Evolutionary conservation across 2,797 vertebrate genomes (phyloP), one percentile per base, ranked within the genome.

Genomic region (Morus bassanus): DNA sequence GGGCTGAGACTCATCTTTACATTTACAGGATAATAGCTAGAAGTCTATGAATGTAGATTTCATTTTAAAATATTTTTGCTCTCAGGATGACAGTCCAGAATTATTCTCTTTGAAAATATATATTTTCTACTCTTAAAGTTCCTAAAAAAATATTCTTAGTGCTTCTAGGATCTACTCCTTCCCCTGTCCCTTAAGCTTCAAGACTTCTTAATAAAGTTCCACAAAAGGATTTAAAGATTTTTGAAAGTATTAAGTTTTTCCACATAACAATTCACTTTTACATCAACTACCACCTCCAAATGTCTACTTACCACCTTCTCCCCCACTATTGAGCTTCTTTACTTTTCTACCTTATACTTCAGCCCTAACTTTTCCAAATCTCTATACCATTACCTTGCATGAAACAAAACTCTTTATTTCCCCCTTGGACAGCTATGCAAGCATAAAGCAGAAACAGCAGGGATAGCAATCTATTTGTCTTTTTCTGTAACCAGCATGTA

Each of bases 61-160:
- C 11, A 79, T 93, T 93, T 92, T 43, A 83, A 92, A 80, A 68
- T 60, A 17, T 31, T 84, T 91, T 85, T 91, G 15, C 67, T 82
- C 60, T 88, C 41, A 64, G 31, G 67, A 77, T 74, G 8, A 39
- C 16, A 51, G 78, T 88, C 59, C 33, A 85, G 65, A 91, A 68
- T 54, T 64, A 37, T 22, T 88, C 60, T 77, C 56, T 91, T 87
- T 89, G 43, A 79, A 87, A 89, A 87, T 25, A 35, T 28, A 53
- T 5, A 56, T 77, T 88, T 88, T 85, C 41, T 61, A 54, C 13
- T 35, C 53, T 45, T 78, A 39, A 3, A 61, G 15, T 27, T 83
- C 9, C 48, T 60, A 30, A 83, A 63, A 39, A 48, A 35, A 37
- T 0, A 17, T 15, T 78, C 69, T 90, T 74, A 79, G 8, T 37